Evolutionary conservation across 2,797 vertebrate species (phyloP), one percentile per base, ranked within the genome.

Genomic region (Zenarchopterus dispar): DNA sequence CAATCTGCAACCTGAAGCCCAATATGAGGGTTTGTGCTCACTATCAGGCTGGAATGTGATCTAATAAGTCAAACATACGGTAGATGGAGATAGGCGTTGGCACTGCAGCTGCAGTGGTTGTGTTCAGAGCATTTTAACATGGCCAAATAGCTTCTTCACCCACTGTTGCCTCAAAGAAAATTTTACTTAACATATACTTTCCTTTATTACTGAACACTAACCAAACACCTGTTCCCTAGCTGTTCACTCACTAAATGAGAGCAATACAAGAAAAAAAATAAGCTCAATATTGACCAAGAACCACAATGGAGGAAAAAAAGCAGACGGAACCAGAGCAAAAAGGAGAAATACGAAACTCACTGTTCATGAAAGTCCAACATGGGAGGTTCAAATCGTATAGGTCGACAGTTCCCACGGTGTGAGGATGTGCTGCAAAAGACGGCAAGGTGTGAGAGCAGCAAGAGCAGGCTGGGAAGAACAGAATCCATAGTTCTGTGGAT

Each of bases 331-430:
- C 43, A 26, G 0, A 66, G 42, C 10, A 24, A 16, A 16, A 0
- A 8, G 18, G 6, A 43, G 11, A 46, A 24, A 49, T 2, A 17
- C 45, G 36, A 63, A 69, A 95, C 98, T 98, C 92, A 99, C 98
- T 99, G 97, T 93, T 99, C 97, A 56, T 97, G 95, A 89, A 99
- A 99, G 90, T 99, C 98, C 94, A 99, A 92, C 97, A 99, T 98
- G 56, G 97, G 96, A 73, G 98, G 98, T 85, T 99, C 98, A 85
- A 99, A 99, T 56, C 94, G 94, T 93, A 99, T 96, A 71, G 96
- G 97, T 89, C 98, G 93, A 76, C 96, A 97, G 84, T 96, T 97
- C 87, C 96, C 97, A 82, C 95, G 94, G 82, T 97, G 96, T 0
- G 95, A 90, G 80, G 96, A 95, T 56, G 95, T 90, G 88, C 97